Conservation (phyloP, 2,888 invertebrate genomes). For the Elmis aenea region DNA sequence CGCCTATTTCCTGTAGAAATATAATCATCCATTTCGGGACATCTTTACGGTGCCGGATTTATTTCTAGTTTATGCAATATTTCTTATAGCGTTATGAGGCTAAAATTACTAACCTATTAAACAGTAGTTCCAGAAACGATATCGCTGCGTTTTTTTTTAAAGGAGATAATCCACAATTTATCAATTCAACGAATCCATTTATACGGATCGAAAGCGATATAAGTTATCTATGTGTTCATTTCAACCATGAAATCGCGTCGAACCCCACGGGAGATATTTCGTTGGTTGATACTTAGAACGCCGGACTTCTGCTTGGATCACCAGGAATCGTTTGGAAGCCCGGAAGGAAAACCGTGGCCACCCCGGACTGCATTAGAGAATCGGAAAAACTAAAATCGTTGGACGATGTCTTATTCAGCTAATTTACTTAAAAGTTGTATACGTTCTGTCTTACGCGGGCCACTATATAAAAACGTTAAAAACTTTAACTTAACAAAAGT, state of each 20-base stretch:
- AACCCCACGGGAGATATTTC: slow-evolving; percentile 19
- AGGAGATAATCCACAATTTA: not conserved
- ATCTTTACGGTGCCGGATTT: too few species aligned
- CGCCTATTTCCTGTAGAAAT: slow-evolving; percentile 28
- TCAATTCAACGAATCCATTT: not conserved
- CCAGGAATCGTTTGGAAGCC: slow-evolving; percentile 14
- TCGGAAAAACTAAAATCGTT: slow-evolving; percentile 14
- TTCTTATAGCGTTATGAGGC: too few species aligned
- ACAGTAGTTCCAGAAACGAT: too few species aligned
- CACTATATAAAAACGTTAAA: not conserved
- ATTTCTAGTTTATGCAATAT: too few species aligned
- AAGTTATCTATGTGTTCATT: slow-evolving; percentile 14
- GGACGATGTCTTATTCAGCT: slow-evolving; percentile 14
- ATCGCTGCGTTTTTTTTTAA: too few species aligned
- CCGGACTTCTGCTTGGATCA: slow-evolving; percentile 17
- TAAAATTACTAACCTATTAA: too few species aligned
- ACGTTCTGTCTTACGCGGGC: too few species aligned
- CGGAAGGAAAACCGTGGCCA: slow-evolving; percentile 17
- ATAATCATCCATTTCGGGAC: slow-evolving; percentile 19
- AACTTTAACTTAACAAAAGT: too few species aligned
- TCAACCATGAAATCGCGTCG: slow-evolving; percentile 19
- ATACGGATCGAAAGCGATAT: slow-evolving; percentile 3
- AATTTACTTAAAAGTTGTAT: too few species aligned
- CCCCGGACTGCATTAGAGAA: slow-evolving; percentile 16
- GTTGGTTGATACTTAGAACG: slow-evolving; percentile 17